A percentile compares a stretch with the other conserved stretches of the same genome.
These are phyloP conservation scores for Meiosimyza decipiens DNA, from an alignment of 2,888 invertebrate genomes.

Conservation along the genomic window DNA sequence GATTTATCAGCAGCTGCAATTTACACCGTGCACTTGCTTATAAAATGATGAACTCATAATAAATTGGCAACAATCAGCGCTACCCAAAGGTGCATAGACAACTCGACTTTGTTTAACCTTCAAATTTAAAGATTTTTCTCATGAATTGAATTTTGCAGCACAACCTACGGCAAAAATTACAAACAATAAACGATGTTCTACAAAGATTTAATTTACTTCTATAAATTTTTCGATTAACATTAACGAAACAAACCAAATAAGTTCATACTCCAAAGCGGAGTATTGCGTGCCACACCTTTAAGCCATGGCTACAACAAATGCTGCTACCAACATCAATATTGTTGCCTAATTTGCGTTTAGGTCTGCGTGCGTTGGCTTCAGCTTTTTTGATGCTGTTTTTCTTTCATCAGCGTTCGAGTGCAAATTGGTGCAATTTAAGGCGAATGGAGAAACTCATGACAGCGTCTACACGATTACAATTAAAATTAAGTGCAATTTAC, in stretches of 20 bases:
- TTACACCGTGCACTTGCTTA: not conserved
- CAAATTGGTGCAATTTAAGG: too few relatives aligned
- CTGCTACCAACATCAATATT: constrained; percentile 12
- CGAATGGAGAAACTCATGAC: too few relatives aligned
- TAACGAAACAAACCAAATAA: not conserved
- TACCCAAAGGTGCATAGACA: too few relatives aligned
- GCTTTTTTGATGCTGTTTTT: too few relatives aligned
- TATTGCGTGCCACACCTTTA: constrained; percentile 11
- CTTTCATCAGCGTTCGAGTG: too few relatives aligned
- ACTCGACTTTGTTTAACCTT: too few relatives aligned
- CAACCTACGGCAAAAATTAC: too few relatives aligned
- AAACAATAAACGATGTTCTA: not conserved
- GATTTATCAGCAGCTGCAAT: not conserved
- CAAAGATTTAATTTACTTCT: constrained; percentile 12
- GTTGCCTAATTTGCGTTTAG: constrained; percentile 13
- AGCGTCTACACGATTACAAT: constrained; percentile 8
- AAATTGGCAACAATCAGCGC: too few relatives aligned
- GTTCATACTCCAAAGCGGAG: not conserved
- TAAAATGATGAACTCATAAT: not conserved
- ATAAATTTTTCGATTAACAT: constrained; percentile 12
- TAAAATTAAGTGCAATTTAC: not conserved
- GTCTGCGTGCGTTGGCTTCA: constrained; percentile 16
- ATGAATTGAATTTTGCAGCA: too few relatives aligned
- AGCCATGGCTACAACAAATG: constrained; percentile 5
- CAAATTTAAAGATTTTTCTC: too few relatives aligned